Percentiles rank a stretch among this genome's conserved stretches.
Evolutionary conservation across 2,888 invertebrate genomes (phyloP).

Genomic region (Mythimna albipuncta): DNA sequence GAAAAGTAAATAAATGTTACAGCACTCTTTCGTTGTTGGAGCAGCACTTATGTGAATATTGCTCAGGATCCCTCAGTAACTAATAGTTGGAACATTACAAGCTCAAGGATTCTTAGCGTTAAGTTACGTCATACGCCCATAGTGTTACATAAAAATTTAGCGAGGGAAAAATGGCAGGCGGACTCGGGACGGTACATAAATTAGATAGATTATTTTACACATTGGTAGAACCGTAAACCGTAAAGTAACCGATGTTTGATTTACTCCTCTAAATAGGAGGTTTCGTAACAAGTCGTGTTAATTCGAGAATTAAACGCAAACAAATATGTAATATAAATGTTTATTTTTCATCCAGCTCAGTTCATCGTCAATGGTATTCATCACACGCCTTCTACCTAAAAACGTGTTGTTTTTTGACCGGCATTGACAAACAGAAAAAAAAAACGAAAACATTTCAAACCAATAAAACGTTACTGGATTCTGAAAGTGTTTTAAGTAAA

Average conservation of each 20-base stretch:
- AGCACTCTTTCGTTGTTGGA: slow-evolving; percentile 27
- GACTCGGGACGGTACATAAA: not conserved
- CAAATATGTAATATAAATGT: slow-evolving; percentile 23
- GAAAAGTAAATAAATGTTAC: slow-evolving; percentile 45
- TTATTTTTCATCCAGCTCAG: slow-evolving; percentile 16
- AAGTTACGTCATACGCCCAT: slow-evolving; percentile 39
- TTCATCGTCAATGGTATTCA: not conserved
- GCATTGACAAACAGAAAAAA: not conserved
- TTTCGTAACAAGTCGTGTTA: slow-evolving; percentile 13
- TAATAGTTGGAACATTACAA: slow-evolving; percentile 55
- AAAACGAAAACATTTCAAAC: not conserved
- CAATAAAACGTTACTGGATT: slow-evolving; percentile 3
- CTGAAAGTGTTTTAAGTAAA: not conserved
- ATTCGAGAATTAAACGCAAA: slow-evolving; percentile 27
- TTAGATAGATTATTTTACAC: not conserved
- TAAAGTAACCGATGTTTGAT: slow-evolving; percentile 1
- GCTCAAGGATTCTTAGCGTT: slow-evolving; percentile 40
- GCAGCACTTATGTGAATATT: slow-evolving; percentile 41
- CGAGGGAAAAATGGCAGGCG: slow-evolving; percentile 1
- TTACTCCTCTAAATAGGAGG: not conserved
- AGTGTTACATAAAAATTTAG: slow-evolving; percentile 20
- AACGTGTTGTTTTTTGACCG: not conserved
- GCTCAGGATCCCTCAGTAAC: slow-evolving; percentile 43
- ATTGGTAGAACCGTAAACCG: not conserved
- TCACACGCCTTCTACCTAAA: not conserved